Evolutionary conservation across 2,888 invertebrate genomes (phyloP), one percentile per base, ranked within the genome.

Genomic region (Tetragonisca angustula): DNA sequence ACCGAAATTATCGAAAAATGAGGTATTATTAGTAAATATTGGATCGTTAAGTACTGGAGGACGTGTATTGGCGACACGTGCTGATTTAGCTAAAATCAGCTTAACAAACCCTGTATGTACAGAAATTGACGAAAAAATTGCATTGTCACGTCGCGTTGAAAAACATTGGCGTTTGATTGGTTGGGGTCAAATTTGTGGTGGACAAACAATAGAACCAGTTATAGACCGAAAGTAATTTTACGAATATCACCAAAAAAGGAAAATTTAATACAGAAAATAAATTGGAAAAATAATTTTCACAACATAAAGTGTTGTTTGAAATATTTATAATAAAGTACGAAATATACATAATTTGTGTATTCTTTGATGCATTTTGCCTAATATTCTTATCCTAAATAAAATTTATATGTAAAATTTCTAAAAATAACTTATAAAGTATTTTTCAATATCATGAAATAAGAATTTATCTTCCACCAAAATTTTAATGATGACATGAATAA

Each of bases 111-210:
- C 99, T 2, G 99, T 99, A 11, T 99, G 99, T 95, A 99, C 99
- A 17, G 99, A 99, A 95, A 97, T 98, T 83, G 99, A 99, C 75
- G 99, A 99, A 95, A 99, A 99, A 95, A 99, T 99, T 92, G 99
- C 99, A n/a, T 96, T 99, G 69, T 99, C 99, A 94, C 96, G 99
- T 94, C 97, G 99, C 95, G 99, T 99, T 64, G 99, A 99, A 93
- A 99, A 99, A 95, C 99, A 99, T 96, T 99, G 99, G 99, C 97
- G 99, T 95, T 97, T 99, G 94, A 99, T 99, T 94, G 99, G 99
- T 91, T 99, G 99, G 99, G 99, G 99, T 91, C 98, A 99, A 95
- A 99, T 99, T 95, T 97, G 98, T 95, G 98, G 99, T 94, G 99
- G 99, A 90, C 97, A 98, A 94, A 99, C 98, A 90, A 99, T 99